Evolutionary conservation across 2,113 vertebrate species (phyloP), one percentile per base, ranked within the genome.

Genomic region (Neofelis nebulosa): DNA sequence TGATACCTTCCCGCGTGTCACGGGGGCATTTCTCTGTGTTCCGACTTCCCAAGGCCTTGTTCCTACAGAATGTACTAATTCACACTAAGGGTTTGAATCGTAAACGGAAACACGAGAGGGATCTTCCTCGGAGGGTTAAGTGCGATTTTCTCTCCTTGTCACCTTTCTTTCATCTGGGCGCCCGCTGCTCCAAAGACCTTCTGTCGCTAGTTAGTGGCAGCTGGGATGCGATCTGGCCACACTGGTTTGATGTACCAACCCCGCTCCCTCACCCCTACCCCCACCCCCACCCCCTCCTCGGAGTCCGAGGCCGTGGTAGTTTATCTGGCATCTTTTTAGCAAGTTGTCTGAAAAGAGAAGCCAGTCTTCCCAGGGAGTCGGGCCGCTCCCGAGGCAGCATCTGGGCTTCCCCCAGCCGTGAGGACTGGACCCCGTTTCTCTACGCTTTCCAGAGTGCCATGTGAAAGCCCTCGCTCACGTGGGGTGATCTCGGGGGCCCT

Each of bases 301-400:
- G 13, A 38, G 27, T 48, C 57, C 0, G 3, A 31, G 31, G 14
- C 36, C 7, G 0, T 10, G 9, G 2, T 29, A 10, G 5, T 41
- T 38, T 63, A 0, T 81, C 73, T n/a, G 74, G 57, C 52, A 50
- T 38, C 4, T 25, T 48, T 16, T 48, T 13, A 11, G 45, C 21
- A 48, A 23, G 4, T 6, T 1, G 0, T 12, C 52, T n/a, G 1
- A 48, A 8, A 31, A n/a, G 74, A 71, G 45, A 55, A 11, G 45
- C 29, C 55, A 38, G 23, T 31, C 23, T 71, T 33, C 29, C 50
- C 63, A 4, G 94, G 41, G 66, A 52, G 41, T 45, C 27, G 7
- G 23, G 57, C 78, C 2, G 6, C 36, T 25, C 19, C 27, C 66
- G 6, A 38, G 48, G 36, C 8, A 10, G 0, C 31, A 19, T 21